Evolutionary conservation across 1,140 invertebrate species (phyloP).

Genomic region (Portunus trituberculatus): DNA sequence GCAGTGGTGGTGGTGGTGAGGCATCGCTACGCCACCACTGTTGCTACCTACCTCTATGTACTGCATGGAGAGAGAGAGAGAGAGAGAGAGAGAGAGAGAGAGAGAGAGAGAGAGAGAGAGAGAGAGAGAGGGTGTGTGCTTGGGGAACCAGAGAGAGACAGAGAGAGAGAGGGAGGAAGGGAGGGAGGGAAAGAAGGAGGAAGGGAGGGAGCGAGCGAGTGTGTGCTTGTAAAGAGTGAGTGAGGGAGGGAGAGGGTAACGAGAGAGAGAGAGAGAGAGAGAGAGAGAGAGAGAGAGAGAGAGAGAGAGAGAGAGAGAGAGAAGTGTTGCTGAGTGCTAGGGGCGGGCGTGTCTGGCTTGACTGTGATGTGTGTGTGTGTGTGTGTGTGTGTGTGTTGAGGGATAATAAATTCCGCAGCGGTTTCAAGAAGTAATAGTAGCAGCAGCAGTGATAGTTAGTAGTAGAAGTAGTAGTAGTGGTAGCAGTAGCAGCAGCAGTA

Average conservation of each 20-base stretch:
- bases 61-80: not conserved
- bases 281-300: conserved; percentile 47
- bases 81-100: conserved; percentile 31
- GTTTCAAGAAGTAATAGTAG: no score
- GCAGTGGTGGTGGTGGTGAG: not conserved
- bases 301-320: conserved; percentile 48
- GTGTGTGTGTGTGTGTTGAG: no score
- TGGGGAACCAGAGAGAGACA: not conserved
- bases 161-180: conserved; percentile 13
- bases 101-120: conserved; percentile 43
- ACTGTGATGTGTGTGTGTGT: conserved; percentile 21
- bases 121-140: not conserved
- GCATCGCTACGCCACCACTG: not conserved
- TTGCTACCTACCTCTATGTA: conserved; percentile 4
- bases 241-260: not conserved
- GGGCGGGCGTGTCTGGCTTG: not conserved
- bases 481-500: not conserved
- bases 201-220: not conserved
- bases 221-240: not conserved
- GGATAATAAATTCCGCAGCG: no score
- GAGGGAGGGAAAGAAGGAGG: conserved; percentile 3
- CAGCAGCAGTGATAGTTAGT: not conserved
- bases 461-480: not conserved
- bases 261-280: conserved; percentile 41
- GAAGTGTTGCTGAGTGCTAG: conserved; percentile 30